These are phyloP conservation scores for Acromyrmex charruanus DNA, from an alignment of 1,140 invertebrate genomes.

Conservation along the genomic window DNA sequence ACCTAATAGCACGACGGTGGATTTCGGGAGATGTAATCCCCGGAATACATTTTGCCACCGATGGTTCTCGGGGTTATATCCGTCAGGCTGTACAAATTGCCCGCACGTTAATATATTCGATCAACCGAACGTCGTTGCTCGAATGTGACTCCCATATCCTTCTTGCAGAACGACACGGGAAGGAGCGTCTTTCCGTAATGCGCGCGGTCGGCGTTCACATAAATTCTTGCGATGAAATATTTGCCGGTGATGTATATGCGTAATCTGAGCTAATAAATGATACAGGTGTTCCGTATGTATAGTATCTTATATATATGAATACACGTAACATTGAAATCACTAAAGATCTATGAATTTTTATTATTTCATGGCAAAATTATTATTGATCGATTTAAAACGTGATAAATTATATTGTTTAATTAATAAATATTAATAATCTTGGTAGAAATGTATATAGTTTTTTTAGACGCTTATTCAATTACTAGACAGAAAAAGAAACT, in stretches of 20 bases:
- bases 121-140: slow-evolving; percentile 61
- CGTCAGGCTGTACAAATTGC: slow-evolving; percentile 62
- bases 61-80: slow-evolving; percentile 61
- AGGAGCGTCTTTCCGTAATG: slow-evolving; percentile 48
- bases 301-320: not conserved
- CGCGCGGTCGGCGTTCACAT: slow-evolving; percentile 48
- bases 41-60: slow-evolving; percentile 57
- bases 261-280: slow-evolving; percentile 55
- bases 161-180: slow-evolving; percentile 23
- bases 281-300: not conserved
- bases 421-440: not conserved
- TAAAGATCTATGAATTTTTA: not conserved
- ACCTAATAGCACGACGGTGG: slow-evolving; percentile 54
- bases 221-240: slow-evolving; percentile 61
- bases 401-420: not conserved
- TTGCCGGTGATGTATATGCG: slow-evolving; percentile 44
- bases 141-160: slow-evolving; percentile 61
- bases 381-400: not conserved
- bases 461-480: no score
- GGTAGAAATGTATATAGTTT: no score
- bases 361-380: not conserved
- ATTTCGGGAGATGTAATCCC: slow-evolving; percentile 57
- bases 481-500: no score
- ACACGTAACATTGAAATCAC: not conserved
- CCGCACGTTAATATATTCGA: slow-evolving; percentile 64